Evolutionary conservation across 1,140 invertebrate genomes (phyloP), one percentile per base, ranked within the genome.

Genomic region (Gyrodactylus bullatarudis): DNA sequence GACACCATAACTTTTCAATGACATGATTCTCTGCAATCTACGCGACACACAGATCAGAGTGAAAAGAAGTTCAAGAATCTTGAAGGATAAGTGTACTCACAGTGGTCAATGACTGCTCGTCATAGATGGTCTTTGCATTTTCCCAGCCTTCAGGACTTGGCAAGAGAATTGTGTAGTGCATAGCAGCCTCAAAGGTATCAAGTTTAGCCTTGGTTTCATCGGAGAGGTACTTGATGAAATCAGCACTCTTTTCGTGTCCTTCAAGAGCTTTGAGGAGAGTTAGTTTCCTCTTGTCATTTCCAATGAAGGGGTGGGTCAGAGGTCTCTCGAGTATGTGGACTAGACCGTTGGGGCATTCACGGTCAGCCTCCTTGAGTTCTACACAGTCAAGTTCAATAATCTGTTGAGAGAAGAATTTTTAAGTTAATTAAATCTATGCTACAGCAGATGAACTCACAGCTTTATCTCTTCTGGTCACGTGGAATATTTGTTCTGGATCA

Each of bases 331-430:
- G 21, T 20, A 71, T 20, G n/a, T 71, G 70, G 20, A 71, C 24
- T 1, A 71, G 21, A 71, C 70, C 23, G 24, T 71, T 71, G 22
- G 22, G 20, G 24, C 70, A 71, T n/a, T 71, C 70, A 1, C 21
- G 16, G 24, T 71, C 70, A n/a, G 70, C 26, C 23, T 24, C 24
- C 1, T 20, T 71, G 1, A 71, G 24, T n/a, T 71, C 70, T 2
- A 71, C 23, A 71, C 70, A 71, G n/a, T 71, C 70, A 25, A 71
- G 22, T n/a, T 20, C 20, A 71, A 71, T 71, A 16, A 71, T 24
- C 70, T 71, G n/a, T n/a, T n/a, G n/a, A n/a, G n/a, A n/a, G n/a
- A n/a, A n/a, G n/a, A 71, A 71, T 1, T 24, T 25, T 1, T 20
- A 25, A 54, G 34, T 54, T n/a, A 54, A 54, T 8, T 16, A 16